Evolutionary conservation across 2,113 vertebrate species (phyloP), one percentile per base, ranked within the genome.

Genomic region (Callaeas wilsoni): DNA sequence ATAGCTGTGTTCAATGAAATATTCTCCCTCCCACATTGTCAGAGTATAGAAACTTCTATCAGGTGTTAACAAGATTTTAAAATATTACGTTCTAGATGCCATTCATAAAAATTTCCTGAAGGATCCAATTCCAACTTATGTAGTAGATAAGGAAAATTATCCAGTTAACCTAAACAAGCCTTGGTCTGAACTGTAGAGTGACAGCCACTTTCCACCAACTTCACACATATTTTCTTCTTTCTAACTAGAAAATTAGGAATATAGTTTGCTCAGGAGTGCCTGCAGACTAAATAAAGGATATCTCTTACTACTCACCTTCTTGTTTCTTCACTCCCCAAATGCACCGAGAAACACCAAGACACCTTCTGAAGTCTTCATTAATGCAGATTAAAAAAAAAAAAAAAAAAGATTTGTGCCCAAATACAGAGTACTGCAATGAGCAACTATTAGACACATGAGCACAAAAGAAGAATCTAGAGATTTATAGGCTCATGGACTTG

Each of bases 101-200:
- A 82, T 68, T 78, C 46, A 56, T 49, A 71, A 89, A 92, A 53
- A 20, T 50, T 78, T 84, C 56, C 29, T 42, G 20, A 15, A 64
- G 3, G 23, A 91, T 52, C 23, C 37, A 73, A 12, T 73, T 62
- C 13, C 46, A 73, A 1, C 0, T 60, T 41, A 37, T 0, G 2
- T 37, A 64, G 29, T 3, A 56, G 12, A 53, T 18, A 56, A 41
- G 1, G 1, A 68, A 87, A 86, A 64, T 30, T 84, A 19, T 53
- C 21, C 39, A 53, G 13, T 65, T 77, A 73, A 76, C 5, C 27
- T 86, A 33, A 65, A 47, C 5, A 64, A 74, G 33, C 11, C 57
- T 47, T 87, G 39, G 16, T 49, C 25, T 84, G 49, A 75, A 60
- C 21, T 59, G 35, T 9, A 77, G 18, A 63, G 16, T 35, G 21